These are phyloP conservation scores for Chaetorhynchus papuensis DNA, from an alignment of 2,113 vertebrate genomes.

Conservation along the genomic window DNA sequence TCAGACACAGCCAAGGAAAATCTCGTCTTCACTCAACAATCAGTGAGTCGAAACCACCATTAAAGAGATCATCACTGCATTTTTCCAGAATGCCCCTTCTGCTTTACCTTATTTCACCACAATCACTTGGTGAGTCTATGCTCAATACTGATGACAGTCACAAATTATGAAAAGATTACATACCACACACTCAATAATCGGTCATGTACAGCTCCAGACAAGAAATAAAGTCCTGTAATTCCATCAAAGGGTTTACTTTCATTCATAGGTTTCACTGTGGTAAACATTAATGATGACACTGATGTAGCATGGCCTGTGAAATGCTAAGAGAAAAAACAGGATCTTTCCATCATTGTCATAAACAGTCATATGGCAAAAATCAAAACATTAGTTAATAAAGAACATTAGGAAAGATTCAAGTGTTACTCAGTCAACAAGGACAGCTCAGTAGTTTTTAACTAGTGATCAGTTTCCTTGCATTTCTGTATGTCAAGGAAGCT, in stretches of 20 bases:
- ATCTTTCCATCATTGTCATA: neutral
- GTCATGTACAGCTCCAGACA: conserved; percentile 91
- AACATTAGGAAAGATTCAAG: neutral
- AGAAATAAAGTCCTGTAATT: conserved; percentile 91
- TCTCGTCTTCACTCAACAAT: conserved; percentile 4
- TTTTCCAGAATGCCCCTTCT: neutral
- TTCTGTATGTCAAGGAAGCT: neutral
- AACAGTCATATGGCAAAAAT: neutral
- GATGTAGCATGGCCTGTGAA: conserved; percentile 95
- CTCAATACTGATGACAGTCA: neutral
- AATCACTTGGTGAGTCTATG: neutral
- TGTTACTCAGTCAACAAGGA: neutral
- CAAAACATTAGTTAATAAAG: neutral
- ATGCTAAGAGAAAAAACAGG: conserved; percentile 71
- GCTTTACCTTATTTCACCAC: neutral
- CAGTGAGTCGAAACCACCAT: conserved; percentile 17
- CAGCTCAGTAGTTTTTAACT: neutral
- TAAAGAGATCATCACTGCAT: conserved; percentile 16
- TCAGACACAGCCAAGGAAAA: conserved; percentile 56
- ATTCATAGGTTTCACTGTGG: conserved; percentile 81
- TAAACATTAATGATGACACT: conserved; percentile 89
- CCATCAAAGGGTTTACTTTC: conserved; percentile 79
- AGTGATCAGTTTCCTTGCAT: neutral
- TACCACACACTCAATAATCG: conserved; percentile 95
- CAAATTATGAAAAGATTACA: conserved; percentile 43